Conservation (phyloP, 2,797 vertebrate species). For the Pogoniulus pusillus region DNA sequence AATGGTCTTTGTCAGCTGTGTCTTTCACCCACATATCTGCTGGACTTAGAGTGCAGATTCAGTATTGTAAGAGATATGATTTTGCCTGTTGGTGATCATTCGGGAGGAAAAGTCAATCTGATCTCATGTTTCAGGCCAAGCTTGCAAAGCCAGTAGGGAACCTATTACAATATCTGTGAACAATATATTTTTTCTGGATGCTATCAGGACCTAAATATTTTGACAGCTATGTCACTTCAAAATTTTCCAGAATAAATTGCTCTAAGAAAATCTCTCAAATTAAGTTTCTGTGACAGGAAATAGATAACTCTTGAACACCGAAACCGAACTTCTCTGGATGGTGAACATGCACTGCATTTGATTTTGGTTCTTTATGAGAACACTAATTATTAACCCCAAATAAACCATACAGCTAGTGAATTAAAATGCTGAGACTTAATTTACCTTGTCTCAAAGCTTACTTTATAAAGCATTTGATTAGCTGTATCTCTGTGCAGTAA, state of each 20-base stretch:
- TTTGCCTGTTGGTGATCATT: background rate
- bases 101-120: background rate
- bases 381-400: background rate
- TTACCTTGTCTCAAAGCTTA: background rate
- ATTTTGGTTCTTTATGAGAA: background rate
- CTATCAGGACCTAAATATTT: background rate
- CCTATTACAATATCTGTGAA: background rate
- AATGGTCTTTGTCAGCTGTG: background rate
- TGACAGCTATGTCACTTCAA: background rate
- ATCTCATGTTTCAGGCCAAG: background rate
- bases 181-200: background rate
- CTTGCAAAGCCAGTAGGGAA: background rate
- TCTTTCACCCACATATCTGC: background rate
- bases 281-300: background rate
- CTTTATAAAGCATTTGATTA: background rate
- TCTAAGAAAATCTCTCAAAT: background rate
- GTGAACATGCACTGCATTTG: background rate
- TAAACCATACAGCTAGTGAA: background rate
- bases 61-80: background rate
- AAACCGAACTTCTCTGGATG: background rate
- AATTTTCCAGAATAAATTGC: background rate
- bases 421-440: background rate
- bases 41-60: background rate
- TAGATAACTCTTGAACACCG: background rate
- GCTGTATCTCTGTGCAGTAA: background rate